Percentiles rank a stretch among this genome's conserved stretches.
These are phyloP conservation scores for Illadopsis cleaveri DNA, from an alignment of 2,113 vertebrate genomes.

Conservation along the genomic window DNA sequence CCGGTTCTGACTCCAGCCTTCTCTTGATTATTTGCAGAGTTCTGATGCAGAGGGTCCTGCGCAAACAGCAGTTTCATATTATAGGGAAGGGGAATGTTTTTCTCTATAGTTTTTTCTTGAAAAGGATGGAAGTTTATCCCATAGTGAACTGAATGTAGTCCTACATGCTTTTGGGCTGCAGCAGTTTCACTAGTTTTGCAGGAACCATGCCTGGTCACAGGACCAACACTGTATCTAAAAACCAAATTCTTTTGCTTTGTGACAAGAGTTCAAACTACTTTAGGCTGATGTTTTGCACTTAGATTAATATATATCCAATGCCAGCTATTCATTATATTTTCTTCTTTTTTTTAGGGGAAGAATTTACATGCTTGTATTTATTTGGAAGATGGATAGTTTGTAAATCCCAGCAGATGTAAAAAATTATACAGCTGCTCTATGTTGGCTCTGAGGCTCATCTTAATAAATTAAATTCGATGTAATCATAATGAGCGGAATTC, in stretches of 20 bases:
- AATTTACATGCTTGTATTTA: background rate
- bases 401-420: background rate
- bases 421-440: background rate
- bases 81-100: background rate
- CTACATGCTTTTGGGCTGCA: rapidly evolving
- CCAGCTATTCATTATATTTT: background rate
- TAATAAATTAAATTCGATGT: background rate
- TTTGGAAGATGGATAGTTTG: background rate
- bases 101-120: background rate
- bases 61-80: background rate
- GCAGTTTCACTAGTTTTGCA: background rate
- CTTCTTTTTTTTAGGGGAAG: background rate
- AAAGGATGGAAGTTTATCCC: background rate
- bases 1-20: background rate
- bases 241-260: background rate
- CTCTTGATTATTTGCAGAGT: background rate
- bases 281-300: background rate
- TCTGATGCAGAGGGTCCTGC: background rate
- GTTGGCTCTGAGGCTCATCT: background rate
- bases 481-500: background rate
- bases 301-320: background rate
- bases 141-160: background rate
- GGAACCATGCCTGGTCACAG: background rate
- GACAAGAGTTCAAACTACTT: background rate
- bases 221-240: background rate